Conservation (phyloP, 2,888 invertebrate species). For the Camptogramma bilineatum region DNA sequence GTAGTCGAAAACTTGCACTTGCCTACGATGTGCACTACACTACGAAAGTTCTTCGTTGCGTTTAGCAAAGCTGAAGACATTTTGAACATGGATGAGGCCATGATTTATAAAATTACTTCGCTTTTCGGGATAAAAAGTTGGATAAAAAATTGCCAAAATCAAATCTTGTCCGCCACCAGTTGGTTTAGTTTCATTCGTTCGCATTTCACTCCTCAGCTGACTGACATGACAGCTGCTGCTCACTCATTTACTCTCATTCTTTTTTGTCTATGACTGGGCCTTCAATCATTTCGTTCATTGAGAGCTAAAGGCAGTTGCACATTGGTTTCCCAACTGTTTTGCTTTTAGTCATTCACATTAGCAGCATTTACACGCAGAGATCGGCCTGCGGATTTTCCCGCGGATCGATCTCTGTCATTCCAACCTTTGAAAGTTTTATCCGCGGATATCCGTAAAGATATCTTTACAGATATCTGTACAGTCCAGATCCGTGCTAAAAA, state of each 20-base stretch:
- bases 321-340: too few relatives aligned
- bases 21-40: slow-evolving; percentile 63
- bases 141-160: slow-evolving; percentile 12
- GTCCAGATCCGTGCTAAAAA: too few relatives aligned
- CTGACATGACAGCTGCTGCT: not conserved
- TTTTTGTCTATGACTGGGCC: too few relatives aligned
- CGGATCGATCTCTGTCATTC: too few relatives aligned
- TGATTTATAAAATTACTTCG: slow-evolving; percentile 51
- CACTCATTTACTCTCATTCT: too few relatives aligned
- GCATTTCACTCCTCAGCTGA: not conserved
- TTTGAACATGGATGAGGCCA: slow-evolving; percentile 75
- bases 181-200: not conserved
- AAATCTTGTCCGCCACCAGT: slow-evolving; percentile 14
- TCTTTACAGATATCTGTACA: too few relatives aligned
- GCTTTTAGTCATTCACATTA: too few relatives aligned
- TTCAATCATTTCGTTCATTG: too few relatives aligned
- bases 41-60: slow-evolving; percentile 66
- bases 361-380: too few relatives aligned
- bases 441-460: too few relatives aligned
- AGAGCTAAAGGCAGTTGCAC: not conserved
- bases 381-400: too few relatives aligned
- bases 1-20: slow-evolving; percentile 71
- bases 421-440: too few relatives aligned
- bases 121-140: slow-evolving; percentile 11
- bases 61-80: slow-evolving; percentile 62